A percentile compares a stretch with the other conserved stretches of the same genome.
Evolutionary conservation across 2,797 vertebrate genomes (phyloP).

Genomic region (Erethizon dorsatum): DNA sequence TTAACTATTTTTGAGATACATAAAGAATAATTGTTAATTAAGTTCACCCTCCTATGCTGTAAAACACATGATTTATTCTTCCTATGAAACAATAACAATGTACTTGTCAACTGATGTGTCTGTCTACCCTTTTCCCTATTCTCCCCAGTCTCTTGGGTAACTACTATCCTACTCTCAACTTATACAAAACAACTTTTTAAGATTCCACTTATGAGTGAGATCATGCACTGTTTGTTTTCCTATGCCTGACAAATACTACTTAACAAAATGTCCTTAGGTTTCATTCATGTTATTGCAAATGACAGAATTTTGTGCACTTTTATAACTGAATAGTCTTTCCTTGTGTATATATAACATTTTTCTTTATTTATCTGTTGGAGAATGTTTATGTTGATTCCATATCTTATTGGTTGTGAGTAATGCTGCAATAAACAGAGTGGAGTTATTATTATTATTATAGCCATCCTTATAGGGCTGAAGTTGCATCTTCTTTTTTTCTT

Average conservation of each 20-base stretch:
- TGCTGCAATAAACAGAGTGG: not conserved
- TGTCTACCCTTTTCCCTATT: not conserved
- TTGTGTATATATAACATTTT: not conserved
- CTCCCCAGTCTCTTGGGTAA: not conserved
- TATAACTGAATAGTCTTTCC: not conserved
- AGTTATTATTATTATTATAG: not conserved
- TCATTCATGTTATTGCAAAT: not conserved
- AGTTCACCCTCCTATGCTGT: not conserved
- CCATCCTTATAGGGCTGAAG: not conserved
- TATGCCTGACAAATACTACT: not conserved
- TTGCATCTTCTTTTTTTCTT: not conserved
- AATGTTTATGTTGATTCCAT: not conserved
- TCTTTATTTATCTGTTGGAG: not conserved
- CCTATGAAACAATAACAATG: not conserved
- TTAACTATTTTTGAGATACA: not conserved
- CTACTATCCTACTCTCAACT: not conserved
- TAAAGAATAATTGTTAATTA: not conserved
- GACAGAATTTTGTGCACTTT: not conserved
- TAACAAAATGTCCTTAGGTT: not conserved
- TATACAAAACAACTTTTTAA: not conserved
- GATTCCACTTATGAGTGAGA: not conserved
- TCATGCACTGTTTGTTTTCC: not conserved
- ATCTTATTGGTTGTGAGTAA: not conserved
- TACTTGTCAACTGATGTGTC: not conserved
- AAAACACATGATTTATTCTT: not conserved